These are phyloP conservation scores for Polylopha cassiicola DNA, from an alignment of 2,888 invertebrate species.

Conservation along the genomic window DNA sequence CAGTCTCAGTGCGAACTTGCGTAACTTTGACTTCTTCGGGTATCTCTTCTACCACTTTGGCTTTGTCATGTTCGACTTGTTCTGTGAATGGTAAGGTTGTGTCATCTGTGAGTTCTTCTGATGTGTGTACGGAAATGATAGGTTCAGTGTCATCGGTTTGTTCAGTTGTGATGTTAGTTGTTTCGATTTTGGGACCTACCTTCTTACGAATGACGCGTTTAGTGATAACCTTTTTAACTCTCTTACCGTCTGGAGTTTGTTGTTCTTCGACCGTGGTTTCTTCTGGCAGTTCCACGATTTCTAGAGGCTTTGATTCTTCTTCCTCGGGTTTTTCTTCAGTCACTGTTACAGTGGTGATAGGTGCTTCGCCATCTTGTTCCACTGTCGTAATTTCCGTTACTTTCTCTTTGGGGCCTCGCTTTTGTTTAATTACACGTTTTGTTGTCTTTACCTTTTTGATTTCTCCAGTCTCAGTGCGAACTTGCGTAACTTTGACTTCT, in stretches of 20 bases:
- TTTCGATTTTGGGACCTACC: conserved; percentile 44
- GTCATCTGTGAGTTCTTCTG: conserved; percentile 41
- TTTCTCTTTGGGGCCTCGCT: conserved; percentile 59
- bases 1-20: no score
- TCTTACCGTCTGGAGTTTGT: conserved; percentile 42
- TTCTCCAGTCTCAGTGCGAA: conserved; percentile 47
- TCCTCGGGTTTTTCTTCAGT: conserved; percentile 47
- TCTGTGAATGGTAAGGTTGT: conserved; percentile 36
- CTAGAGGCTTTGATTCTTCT: conserved; percentile 31
- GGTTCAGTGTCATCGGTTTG: conserved; percentile 36
- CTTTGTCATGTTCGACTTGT: conserved; percentile 30
- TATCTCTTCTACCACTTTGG: conserved; percentile 25
- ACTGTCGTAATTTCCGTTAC: conserved; percentile 66
- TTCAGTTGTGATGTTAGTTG: conserved; percentile 29
- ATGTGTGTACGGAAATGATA: conserved; percentile 34
- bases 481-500: conserved; percentile 52
- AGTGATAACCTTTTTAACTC: conserved; percentile 40
- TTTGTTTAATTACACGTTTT: conserved; percentile 63
- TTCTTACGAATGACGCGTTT: conserved; percentile 54
- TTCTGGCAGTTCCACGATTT: conserved; percentile 45
- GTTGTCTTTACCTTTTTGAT: conserved; percentile 48
- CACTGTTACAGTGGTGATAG: conserved; percentile 41
- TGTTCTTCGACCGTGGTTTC: no score
- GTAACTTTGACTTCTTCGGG: conserved; percentile 43
- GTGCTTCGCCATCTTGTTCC: conserved; percentile 50